Evolutionary conservation across 2,888 invertebrate genomes (phyloP).

Genomic region (Hirtodrosophila confusa): DNA sequence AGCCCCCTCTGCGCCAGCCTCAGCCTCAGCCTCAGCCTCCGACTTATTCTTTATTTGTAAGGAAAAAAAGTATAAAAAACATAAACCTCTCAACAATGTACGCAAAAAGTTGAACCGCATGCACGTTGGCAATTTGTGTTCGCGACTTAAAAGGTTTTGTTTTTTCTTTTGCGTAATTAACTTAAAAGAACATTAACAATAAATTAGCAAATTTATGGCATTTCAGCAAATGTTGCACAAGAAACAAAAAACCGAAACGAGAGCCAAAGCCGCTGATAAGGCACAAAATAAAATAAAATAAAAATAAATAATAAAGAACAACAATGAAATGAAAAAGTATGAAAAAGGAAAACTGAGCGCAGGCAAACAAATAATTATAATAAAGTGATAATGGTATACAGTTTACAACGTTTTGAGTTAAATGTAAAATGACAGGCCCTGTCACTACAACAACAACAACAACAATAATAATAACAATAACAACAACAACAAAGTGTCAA

Average conservation of each 20-base stretch:
- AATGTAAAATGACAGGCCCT: slow-evolving; percentile 65
- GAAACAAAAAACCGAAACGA: slow-evolving; percentile 22
- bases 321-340: slow-evolving; percentile 10
- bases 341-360: slow-evolving; percentile 15
- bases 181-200: slow-evolving; percentile 68
- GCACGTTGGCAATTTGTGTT: slow-evolving; percentile 49
- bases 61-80: not conserved
- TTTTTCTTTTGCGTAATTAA: slow-evolving; percentile 62
- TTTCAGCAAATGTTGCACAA: slow-evolving; percentile 55
- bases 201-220: slow-evolving; percentile 72
- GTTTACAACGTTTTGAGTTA: slow-evolving; percentile 61
- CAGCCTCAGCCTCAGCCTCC: too few relatives aligned
- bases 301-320: slow-evolving; percentile 13
- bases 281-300: slow-evolving; percentile 31
- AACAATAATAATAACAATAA: not conserved
- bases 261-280: slow-evolving; percentile 58
- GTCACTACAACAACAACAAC: slow-evolving; percentile 37
- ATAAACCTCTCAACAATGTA: slow-evolving; percentile 24
- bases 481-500: slow-evolving; percentile 28
- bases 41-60: not conserved
- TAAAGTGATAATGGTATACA: slow-evolving; percentile 67
- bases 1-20: too few relatives aligned
- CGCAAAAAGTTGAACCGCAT: slow-evolving; percentile 16
- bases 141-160: slow-evolving; percentile 43
- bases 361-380: slow-evolving; percentile 56